Percentiles rank a stretch among this genome's conserved stretches.
Conservation (phyloP, 2,797 vertebrate genomes). For the Sebastes paucispinis region DNA sequence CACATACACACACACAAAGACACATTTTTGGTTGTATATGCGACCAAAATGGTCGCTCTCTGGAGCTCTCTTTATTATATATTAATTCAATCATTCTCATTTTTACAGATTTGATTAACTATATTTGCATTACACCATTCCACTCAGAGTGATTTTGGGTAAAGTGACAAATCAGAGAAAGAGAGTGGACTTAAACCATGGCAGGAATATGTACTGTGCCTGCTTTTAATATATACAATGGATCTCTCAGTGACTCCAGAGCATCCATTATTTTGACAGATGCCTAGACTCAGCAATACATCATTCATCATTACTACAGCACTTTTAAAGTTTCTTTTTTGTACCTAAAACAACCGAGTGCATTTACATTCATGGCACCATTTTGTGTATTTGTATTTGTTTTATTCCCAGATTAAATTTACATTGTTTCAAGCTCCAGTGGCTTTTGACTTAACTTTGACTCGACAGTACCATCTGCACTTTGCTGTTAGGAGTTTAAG, state of each 20-base stretch:
- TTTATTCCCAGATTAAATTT: conserved; percentile 24
- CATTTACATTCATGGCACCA: background rate
- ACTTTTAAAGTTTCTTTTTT: conserved; percentile 40
- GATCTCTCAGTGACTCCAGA: conserved; percentile 33
- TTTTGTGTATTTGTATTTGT: conserved; percentile 10
- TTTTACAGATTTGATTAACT: background rate
- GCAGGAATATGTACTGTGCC: conserved; percentile 26
- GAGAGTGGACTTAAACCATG: background rate
- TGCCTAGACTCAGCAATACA: conserved; percentile 45
- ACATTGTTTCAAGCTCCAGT: conserved; percentile 20
- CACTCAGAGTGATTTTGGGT: background rate
- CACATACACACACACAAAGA: background rate
- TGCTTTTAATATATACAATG: conserved; percentile 36
- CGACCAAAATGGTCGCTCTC: too few relatives aligned
- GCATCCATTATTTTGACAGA: conserved; percentile 64
- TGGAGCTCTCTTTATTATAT: too few relatives aligned
- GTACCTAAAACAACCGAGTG: background rate
- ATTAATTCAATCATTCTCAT: background rate
- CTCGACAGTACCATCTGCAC: conserved; percentile 28
- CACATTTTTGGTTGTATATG: too few relatives aligned
- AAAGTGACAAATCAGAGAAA: background rate
- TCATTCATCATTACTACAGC: conserved; percentile 61
- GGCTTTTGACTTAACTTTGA: conserved; percentile 27
- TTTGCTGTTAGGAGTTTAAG: conserved; percentile 7
- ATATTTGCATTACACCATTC: background rate